phyloP scores from a whole-genome alignment of 2,888 invertebrate species.

The Platynereis dumerilii region DNA sequence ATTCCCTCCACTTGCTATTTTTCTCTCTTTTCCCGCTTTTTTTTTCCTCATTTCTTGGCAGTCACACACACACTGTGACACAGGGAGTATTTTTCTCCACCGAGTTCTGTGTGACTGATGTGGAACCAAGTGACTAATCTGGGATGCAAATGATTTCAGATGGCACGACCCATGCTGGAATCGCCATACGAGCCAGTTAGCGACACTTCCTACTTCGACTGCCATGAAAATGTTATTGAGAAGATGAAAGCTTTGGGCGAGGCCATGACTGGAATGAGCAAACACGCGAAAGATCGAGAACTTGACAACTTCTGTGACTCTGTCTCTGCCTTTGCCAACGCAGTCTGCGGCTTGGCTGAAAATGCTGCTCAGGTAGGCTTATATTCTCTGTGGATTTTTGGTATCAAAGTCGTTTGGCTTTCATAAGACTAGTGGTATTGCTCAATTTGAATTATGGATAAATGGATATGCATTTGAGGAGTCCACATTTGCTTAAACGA shows the following conservation, averaged over 20 bases:
- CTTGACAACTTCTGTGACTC: constrained; percentile 84
- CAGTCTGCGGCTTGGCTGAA: constrained; percentile 91
- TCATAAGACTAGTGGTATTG: not conserved
- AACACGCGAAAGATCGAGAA: constrained; percentile 84
- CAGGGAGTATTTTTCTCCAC: too few species aligned
- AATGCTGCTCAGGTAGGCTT: constrained; percentile 78
- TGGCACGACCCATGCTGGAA: constrained; percentile 80
- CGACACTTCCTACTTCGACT: constrained; percentile 90
- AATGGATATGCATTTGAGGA: too few species aligned
- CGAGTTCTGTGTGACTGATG: too few species aligned
- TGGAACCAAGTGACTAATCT: too few species aligned
- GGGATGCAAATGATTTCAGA: constrained; percentile 56
- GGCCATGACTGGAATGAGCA: constrained; percentile 90
- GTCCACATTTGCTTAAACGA: too few species aligned
- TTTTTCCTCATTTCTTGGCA: too few species aligned
- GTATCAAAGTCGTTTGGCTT: not conserved
- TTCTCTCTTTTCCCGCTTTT: too few species aligned
- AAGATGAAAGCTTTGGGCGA: constrained; percentile 65
- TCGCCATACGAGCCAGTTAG: constrained; percentile 87
- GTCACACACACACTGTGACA: too few species aligned
- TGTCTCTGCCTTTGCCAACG: constrained; percentile 81
- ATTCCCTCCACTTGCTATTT: too few species aligned
- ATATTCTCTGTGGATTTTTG: not conserved
- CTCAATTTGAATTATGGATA: too few species aligned
- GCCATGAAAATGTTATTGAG: constrained; percentile 76